Percentiles rank a stretch among this genome's conserved stretches.
phyloP scores from a whole-genome alignment of 2,888 invertebrate genomes.

The Tricholauxania praeusta region DNA sequence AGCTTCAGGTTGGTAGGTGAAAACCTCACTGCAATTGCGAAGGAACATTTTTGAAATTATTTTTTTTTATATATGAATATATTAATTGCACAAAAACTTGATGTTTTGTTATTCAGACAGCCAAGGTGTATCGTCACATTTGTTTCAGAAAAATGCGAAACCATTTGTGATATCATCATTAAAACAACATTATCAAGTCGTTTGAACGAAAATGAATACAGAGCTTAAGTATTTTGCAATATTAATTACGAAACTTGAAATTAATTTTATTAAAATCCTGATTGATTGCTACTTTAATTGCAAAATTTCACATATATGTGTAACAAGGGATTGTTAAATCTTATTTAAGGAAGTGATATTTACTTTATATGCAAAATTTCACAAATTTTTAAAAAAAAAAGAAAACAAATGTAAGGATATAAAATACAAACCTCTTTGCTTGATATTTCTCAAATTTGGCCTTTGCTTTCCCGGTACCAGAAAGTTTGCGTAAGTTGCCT shows the following conservation, averaged over 20 bases:
- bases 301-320: too few relatives aligned
- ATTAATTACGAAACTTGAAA: background rate
- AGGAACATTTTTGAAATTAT: slow-evolving; percentile 55
- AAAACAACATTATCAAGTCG: slow-evolving; percentile 50
- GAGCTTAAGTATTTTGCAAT: slow-evolving; percentile 6
- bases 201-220: background rate
- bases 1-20: slow-evolving; percentile 81
- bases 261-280: too few relatives aligned
- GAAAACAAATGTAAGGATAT: background rate
- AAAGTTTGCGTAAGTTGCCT: slow-evolving; percentile 83
- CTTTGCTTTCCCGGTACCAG: slow-evolving; percentile 89
- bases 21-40: slow-evolving; percentile 74
- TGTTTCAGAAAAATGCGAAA: slow-evolving; percentile 64
- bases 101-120: slow-evolving; percentile 56
- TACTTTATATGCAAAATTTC: slow-evolving; percentile 59
- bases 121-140: slow-evolving; percentile 63
- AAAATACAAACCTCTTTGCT: slow-evolving; percentile 65
- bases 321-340: too few relatives aligned
- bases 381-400: background rate
- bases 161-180: slow-evolving; percentile 67
- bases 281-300: too few relatives aligned
- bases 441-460: slow-evolving; percentile 95
- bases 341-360: slow-evolving; percentile 23
- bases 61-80: background rate
- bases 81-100: background rate